Evolutionary conservation across 2,113 vertebrate genomes (phyloP).

Genomic region (Enhydra lutris): DNA sequence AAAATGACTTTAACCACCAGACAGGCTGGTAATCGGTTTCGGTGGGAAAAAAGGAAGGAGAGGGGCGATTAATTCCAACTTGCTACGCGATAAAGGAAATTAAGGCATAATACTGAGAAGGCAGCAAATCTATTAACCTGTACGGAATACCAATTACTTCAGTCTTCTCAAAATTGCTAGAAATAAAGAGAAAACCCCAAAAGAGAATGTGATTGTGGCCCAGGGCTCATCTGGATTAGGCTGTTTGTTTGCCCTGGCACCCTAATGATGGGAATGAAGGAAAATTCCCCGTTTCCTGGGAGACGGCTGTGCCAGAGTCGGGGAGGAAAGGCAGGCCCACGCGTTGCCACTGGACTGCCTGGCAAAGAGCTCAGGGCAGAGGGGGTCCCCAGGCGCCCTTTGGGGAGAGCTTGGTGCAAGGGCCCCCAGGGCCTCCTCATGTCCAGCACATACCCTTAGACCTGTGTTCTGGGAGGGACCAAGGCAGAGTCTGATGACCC

Average conservation of each 20-base stretch:
- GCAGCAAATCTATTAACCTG: slow-evolving; percentile 64
- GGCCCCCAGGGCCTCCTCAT: neutral
- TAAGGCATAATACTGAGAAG: slow-evolving; percentile 77
- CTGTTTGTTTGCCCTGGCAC: slow-evolving; percentile 72
- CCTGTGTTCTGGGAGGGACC: neutral
- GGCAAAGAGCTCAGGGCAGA: neutral
- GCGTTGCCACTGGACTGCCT: neutral
- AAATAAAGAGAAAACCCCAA: slow-evolving; percentile 48
- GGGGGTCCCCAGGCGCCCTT: neutral
- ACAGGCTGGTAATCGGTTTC: slow-evolving; percentile 71
- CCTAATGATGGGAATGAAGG: slow-evolving; percentile 61
- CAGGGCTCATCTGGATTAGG: slow-evolving; percentile 63
- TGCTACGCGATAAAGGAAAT: slow-evolving; percentile 70
- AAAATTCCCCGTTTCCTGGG: slow-evolving; percentile 57
- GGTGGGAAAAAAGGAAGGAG: slow-evolving; percentile 74
- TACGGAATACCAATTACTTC: slow-evolving; percentile 75
- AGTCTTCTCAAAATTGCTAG: slow-evolving; percentile 57
- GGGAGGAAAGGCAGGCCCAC: slow-evolving; percentile 43
- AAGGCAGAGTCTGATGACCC: neutral
- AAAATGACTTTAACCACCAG: slow-evolving; percentile 66
- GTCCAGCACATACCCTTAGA: accelerated
- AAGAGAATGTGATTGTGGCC: slow-evolving; percentile 50
- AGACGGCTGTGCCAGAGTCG: slow-evolving; percentile 31
- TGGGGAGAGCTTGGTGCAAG: neutral
- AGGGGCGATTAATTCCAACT: slow-evolving; percentile 78